phyloP scores from a whole-genome alignment of 2,888 invertebrate genomes.

The Phrixothrix hirtus region DNA sequence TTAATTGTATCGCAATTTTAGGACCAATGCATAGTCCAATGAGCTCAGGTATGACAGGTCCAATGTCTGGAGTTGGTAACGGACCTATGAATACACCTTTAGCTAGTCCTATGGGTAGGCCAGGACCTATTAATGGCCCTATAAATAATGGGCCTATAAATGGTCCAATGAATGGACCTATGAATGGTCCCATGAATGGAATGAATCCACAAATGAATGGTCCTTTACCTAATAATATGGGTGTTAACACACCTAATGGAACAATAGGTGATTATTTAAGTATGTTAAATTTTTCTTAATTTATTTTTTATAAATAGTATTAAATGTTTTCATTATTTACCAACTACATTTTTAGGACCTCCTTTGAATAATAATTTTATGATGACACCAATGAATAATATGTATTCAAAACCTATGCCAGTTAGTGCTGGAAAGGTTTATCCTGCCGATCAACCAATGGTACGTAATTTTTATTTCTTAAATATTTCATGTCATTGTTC shows the following conservation, averaged over 20 bases:
- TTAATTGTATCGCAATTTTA: slow-evolving; percentile 2
- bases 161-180: slow-evolving; percentile 59
- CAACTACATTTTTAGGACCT: slow-evolving; percentile 54
- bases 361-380: slow-evolving; percentile 55
- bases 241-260: slow-evolving; percentile 43
- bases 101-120: slow-evolving; percentile 66
- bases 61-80: slow-evolving; percentile 54
- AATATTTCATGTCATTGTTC: neutral
- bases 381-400: slow-evolving; percentile 55
- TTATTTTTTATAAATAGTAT: slow-evolving; percentile 1
- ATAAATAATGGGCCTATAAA: slow-evolving; percentile 65
- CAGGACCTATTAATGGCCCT: slow-evolving; percentile 65
- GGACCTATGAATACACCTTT: slow-evolving; percentile 75
- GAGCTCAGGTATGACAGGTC: slow-evolving; percentile 59
- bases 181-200: slow-evolving; percentile 42
- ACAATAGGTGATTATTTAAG: slow-evolving; percentile 42
- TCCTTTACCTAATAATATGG: slow-evolving; percentile 40
- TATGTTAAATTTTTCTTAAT: slow-evolving; percentile 1
- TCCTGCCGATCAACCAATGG: slow-evolving; percentile 95
- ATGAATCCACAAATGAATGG: slow-evolving; percentile 42
- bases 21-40: slow-evolving; percentile 51
- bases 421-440: slow-evolving; percentile 91
- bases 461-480: slow-evolving; percentile 19
- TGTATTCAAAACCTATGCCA: slow-evolving; percentile 88
- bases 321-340: too few species aligned